These are phyloP conservation scores for Carcharodon carcharias DNA, from an alignment of 2,797 vertebrate genomes.

Conservation along the genomic window DNA sequence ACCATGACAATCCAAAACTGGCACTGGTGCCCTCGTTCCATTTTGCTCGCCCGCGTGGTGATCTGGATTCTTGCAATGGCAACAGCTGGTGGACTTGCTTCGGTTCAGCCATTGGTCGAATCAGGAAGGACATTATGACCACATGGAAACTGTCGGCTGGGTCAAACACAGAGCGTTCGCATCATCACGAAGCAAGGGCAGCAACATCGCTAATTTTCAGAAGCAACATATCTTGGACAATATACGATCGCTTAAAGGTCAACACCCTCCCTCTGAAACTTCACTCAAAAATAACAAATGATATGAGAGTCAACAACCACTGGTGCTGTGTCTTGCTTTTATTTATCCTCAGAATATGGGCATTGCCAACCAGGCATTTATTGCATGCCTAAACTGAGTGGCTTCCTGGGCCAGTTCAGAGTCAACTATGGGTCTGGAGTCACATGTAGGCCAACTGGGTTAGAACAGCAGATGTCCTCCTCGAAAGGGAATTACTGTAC, in stretches of 20 bases:
- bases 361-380: too few species aligned
- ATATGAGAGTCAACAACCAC: too few species aligned
- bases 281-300: not conserved
- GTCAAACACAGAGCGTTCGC: too few species aligned
- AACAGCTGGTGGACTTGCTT: not conserved
- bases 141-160: too few species aligned
- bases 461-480: not conserved
- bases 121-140: not conserved
- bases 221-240: not conserved
- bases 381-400: too few species aligned
- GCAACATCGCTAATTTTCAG: not conserved
- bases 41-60: not conserved
- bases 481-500: too few species aligned
- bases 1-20: not conserved
- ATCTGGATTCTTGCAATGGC: not conserved
- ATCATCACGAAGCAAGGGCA: not conserved
- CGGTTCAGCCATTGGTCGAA: not conserved
- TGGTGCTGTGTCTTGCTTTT: too few species aligned
- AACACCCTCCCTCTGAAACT: too few species aligned
- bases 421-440: not conserved
- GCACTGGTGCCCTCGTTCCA: not conserved
- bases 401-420: too few species aligned
- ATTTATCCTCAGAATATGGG: too few species aligned
- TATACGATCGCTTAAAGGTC: rapidly evolving
- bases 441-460: not conserved